Conservation (phyloP, 1,140 invertebrate genomes). For the Drosophila cardini region DNA sequence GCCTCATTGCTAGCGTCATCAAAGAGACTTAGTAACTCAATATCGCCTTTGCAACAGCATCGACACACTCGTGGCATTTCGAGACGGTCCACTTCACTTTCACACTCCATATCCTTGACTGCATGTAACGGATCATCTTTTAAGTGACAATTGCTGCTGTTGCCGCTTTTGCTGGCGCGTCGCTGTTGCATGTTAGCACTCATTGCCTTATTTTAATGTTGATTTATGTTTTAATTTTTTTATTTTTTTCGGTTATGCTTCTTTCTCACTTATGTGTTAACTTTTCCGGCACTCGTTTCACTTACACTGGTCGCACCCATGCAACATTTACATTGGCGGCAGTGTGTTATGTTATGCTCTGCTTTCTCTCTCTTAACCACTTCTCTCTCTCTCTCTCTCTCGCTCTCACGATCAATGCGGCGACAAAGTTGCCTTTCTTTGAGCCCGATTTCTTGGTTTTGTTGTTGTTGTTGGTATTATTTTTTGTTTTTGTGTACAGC, state of each 20-base stretch:
- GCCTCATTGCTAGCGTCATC: slow-evolving; percentile 45
- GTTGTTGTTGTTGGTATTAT: not conserved
- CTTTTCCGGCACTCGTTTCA: slow-evolving; percentile 48
- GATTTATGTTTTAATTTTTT: slow-evolving; percentile 8
- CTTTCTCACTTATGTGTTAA: slow-evolving; percentile 39
- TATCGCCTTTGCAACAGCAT: slow-evolving; percentile 65
- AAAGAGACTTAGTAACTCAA: slow-evolving; percentile 65
- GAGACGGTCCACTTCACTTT: slow-evolving; percentile 24
- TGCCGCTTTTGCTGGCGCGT: slow-evolving; percentile 28
- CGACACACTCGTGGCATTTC: slow-evolving; percentile 67
- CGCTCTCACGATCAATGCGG: slow-evolving; percentile 15
- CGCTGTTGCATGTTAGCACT: slow-evolving; percentile 61
- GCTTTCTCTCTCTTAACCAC: slow-evolving; percentile 23
- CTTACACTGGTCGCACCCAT: slow-evolving; percentile 42
- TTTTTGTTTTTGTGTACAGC: not conserved
- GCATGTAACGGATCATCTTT: slow-evolving; percentile 21
- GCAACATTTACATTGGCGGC: slow-evolving; percentile 13
- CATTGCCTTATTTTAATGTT: slow-evolving; percentile 52
- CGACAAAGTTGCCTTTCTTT: slow-evolving; percentile 28
- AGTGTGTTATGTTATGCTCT: slow-evolving; percentile 5
- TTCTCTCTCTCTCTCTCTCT: slow-evolving; percentile 3
- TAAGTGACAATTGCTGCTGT: slow-evolving; percentile 7
- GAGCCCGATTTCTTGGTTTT: slow-evolving; percentile 6
- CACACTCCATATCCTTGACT: slow-evolving; percentile 13
- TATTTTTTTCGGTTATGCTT: slow-evolving; percentile 25